These are phyloP conservation scores for Conus ventricosus DNA, from an alignment of 1,140 invertebrate genomes.

Conservation along the genomic window DNA sequence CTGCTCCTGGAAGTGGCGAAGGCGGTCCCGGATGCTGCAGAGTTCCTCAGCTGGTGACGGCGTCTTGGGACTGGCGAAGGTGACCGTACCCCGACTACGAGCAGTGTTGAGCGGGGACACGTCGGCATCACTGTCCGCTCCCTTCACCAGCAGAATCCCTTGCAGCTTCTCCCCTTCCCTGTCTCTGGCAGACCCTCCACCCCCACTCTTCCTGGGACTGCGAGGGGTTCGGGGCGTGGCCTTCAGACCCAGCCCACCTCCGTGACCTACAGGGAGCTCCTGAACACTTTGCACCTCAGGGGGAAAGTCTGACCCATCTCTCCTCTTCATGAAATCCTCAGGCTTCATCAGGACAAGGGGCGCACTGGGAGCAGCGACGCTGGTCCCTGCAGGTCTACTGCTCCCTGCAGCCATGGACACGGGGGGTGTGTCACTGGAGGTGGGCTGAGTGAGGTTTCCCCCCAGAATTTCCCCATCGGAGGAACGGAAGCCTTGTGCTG, in stretches of 20 bases:
- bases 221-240: neutral
- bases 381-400: neutral
- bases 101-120: conserved; percentile 36
- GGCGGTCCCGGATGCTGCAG: conserved; percentile 49
- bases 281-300: neutral
- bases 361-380: neutral
- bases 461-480: conserved; percentile 26
- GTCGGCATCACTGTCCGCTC: conserved; percentile 24
- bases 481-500: neutral
- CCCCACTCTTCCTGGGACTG: neutral
- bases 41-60: conserved; percentile 49
- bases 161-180: conserved; percentile 36
- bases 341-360: conserved; percentile 41
- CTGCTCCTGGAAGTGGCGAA: conserved; percentile 51
- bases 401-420: neutral
- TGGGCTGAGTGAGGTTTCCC: conserved; percentile 19
- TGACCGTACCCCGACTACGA: conserved; percentile 40
- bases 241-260: neutral
- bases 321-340: conserved; percentile 47
- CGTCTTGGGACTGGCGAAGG: conserved; percentile 30
- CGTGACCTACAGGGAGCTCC: neutral
- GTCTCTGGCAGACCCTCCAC: conserved; percentile 25
- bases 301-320: conserved; percentile 11
- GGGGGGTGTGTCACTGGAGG: conserved; percentile 9
- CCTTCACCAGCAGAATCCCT: conserved; percentile 42